Base-by-base conservation (phyloP, 2,797 vertebrate genomes). In the Allenopithecus nigroviridis region DNA sequence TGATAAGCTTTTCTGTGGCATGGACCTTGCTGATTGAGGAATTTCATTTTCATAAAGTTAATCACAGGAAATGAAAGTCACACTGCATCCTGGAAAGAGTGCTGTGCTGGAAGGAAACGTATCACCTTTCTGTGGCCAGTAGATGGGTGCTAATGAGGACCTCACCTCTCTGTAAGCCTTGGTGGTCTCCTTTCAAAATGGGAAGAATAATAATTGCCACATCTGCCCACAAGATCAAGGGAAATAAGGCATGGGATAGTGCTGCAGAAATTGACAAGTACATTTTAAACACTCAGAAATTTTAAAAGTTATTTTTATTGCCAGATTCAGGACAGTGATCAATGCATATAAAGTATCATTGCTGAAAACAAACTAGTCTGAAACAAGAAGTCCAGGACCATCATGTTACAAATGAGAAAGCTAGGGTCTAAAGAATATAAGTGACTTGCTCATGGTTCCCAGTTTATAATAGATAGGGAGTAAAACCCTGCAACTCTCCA, bases 1-100 rank as follows among this genome's bases (percentile, higher is more conserved):
- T 43, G 12, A 61, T 57, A 4, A 48, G 24, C 4, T 59, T 84
- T 46, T 72, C 43, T 72, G 48, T 70, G 48, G 12, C 41, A 19
- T 12, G 26, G 22, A n/a, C 78, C 36, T 39, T 95, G 43, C 36
- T 93, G 50, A 80, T 72, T 64, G 57, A 61, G 39, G 76, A 90
- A 41, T 11, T 13, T 95, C 53, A 59, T 92, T 91, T 96, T 93
- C 46, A 78, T 28, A 39, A 86, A 95, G 30, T 89, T 90, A 86
- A 76, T 93, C 33, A 39, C 9, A 79, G 33, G 41, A 68, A 85
- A 74, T 68, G 59, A 86, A 76, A 95, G n/a, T 50, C 7, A 43
- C 46, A 24, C 30, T 59, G 22, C 5, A 0, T 36, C 1, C 61
- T 90, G 28, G 21, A 50, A 79, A 86, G 33, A 84, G 7, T 59